Conservation (phyloP, 1,140 invertebrate species). For the Pachyrhynchus sulphureomaculatus region DNA sequence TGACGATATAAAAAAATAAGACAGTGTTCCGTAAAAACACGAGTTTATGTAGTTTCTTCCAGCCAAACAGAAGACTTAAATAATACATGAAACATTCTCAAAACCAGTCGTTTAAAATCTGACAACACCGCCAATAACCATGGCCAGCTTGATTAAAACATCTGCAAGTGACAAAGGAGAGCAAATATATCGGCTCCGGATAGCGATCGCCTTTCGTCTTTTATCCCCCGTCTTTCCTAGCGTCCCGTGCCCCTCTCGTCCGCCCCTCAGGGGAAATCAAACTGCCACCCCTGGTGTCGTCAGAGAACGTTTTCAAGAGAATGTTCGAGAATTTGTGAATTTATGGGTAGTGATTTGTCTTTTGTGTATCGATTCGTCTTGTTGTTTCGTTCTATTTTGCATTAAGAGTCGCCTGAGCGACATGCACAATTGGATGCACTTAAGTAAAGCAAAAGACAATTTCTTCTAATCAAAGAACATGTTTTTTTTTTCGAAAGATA, state of each 20-base stretch:
- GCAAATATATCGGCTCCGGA: constrained; percentile 34
- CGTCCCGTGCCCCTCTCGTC: constrained; percentile 2
- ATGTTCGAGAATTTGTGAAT: constrained; percentile 24
- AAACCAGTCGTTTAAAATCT: background rate
- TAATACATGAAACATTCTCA: background rate
- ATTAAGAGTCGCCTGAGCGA: background rate
- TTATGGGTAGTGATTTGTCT: constrained; percentile 28
- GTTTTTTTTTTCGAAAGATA: no score
- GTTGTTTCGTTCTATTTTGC: background rate
- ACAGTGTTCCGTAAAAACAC: no score
- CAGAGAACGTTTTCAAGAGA: constrained; percentile 20
- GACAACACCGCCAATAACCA: background rate
- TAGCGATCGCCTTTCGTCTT: constrained; percentile 34
- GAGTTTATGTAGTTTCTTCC: no score
- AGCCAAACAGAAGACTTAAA: background rate
- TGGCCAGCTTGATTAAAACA: constrained; percentile 35
- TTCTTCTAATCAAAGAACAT: no score
- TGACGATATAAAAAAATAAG: no score
- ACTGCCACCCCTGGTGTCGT: constrained; percentile 28
- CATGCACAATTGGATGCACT: no score
- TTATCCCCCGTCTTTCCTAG: constrained; percentile 11
- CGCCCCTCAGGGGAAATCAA: constrained; percentile 27
- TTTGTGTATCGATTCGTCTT: constrained; percentile 12
- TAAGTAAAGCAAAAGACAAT: no score
- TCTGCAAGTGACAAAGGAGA: constrained; percentile 39